Conservation (phyloP, 1,140 invertebrate genomes). For the Aporrectodea caliginosa region DNA sequence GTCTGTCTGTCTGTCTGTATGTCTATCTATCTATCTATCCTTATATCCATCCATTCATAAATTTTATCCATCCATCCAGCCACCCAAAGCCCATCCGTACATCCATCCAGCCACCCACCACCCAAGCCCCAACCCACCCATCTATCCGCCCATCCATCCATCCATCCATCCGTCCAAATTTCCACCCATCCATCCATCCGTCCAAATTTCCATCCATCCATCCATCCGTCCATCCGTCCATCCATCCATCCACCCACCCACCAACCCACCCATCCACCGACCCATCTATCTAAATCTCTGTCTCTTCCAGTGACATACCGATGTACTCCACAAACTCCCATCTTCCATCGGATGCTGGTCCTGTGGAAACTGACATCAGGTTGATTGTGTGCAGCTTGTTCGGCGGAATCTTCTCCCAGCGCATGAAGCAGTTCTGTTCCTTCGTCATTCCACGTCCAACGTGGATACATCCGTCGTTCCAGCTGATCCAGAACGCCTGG, state of each 20-base stretch:
- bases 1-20: too few relatives aligned
- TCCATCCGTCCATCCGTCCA: too few relatives aligned
- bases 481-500: constrained; percentile 27
- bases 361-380: constrained; percentile 49
- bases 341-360: constrained; percentile 42
- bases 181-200: too few relatives aligned
- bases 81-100: neutral
- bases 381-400: constrained; percentile 47
- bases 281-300: too few relatives aligned
- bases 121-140: neutral
- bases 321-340: constrained; percentile 51
- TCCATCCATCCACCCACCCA: too few relatives aligned
- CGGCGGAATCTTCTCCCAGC: constrained; percentile 42
- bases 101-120: neutral
- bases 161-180: too few relatives aligned
- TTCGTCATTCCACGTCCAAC: constrained; percentile 48
- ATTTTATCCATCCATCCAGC: neutral
- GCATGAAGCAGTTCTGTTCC: constrained; percentile 43
- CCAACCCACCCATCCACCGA: too few relatives aligned
- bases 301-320: neutral
- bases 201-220: too few relatives aligned
- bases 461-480: constrained; percentile 35
- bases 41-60: too few relatives aligned
- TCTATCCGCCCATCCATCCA: too few relatives aligned
- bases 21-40: too few relatives aligned